A percentile compares a stretch with the other conserved stretches of the same genome.
These are phyloP conservation scores for Volucella bombylans DNA, from an alignment of 2,888 invertebrate genomes.

Conservation along the genomic window DNA sequence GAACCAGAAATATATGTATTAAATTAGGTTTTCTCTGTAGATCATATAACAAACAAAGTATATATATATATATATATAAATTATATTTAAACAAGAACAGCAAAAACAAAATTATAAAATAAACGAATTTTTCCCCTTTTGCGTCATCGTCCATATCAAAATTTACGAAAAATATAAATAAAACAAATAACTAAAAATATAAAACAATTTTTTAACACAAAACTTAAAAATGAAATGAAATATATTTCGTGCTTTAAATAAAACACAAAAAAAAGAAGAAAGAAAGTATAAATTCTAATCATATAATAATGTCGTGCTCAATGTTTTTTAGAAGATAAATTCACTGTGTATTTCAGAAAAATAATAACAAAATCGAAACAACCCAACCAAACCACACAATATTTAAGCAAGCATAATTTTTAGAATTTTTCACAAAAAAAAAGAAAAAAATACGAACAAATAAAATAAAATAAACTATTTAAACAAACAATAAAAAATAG, in stretches of 20 bases:
- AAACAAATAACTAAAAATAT: slow-evolving; percentile 19
- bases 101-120: slow-evolving; percentile 59
- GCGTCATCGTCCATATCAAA: slow-evolving; percentile 74
- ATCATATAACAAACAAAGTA: slow-evolving; percentile 53
- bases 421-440: slow-evolving; percentile 40
- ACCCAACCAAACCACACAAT: slow-evolving; percentile 55
- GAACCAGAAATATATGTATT: slow-evolving; percentile 39
- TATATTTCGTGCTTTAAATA: slow-evolving; percentile 59
- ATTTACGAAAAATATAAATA: slow-evolving; percentile 60
- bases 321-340: slow-evolving; percentile 67
- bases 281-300: slow-evolving; percentile 40
- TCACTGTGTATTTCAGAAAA: slow-evolving; percentile 58
- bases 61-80: slow-evolving; percentile 40
- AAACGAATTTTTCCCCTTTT: slow-evolving; percentile 73
- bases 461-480: slow-evolving; percentile 27
- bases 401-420: slow-evolving; percentile 60
- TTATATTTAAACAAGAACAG: slow-evolving; percentile 60
- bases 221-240: slow-evolving; percentile 43
- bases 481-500: slow-evolving; percentile 70
- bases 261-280: not conserved
- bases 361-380: slow-evolving; percentile 32
- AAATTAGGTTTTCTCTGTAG: slow-evolving; percentile 66
- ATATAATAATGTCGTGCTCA: slow-evolving; percentile 72
- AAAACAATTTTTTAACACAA: slow-evolving; percentile 18
- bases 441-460: slow-evolving; percentile 15